phyloP scores from a whole-genome alignment of 2,797 vertebrate genomes.

The Pseudochaenichthys georgianus region DNA sequence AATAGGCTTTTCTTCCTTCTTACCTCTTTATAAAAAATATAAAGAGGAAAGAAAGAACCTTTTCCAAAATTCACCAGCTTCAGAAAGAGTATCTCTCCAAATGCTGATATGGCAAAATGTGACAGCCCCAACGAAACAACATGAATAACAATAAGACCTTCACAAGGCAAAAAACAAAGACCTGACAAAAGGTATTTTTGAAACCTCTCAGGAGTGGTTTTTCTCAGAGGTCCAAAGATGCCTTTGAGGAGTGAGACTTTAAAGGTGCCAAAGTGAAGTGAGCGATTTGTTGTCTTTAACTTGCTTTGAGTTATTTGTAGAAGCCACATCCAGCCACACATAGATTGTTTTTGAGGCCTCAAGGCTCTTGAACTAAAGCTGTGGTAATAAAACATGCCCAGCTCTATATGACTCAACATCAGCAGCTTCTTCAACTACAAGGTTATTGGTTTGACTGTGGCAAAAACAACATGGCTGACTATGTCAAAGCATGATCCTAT shows the following conservation, averaged over 20 bases:
- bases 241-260: constrained; percentile 63
- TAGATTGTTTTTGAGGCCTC: constrained; percentile 57
- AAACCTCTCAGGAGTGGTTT: constrained; percentile 54
- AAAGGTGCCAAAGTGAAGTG: constrained; percentile 73
- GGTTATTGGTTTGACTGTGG: constrained; percentile 24
- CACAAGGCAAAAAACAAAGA: constrained; percentile 60
- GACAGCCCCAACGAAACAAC: constrained; percentile 56
- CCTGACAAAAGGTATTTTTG: constrained; percentile 53
- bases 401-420: constrained; percentile 52
- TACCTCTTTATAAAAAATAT: constrained; percentile 24
- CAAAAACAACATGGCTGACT: constrained; percentile 27
- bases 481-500: neutral
- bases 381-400: constrained; percentile 43
- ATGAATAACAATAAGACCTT: constrained; percentile 65
- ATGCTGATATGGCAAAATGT: constrained; percentile 66
- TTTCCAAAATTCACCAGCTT: constrained; percentile 43
- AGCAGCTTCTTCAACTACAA: constrained; percentile 15
- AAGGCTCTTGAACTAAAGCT: constrained; percentile 40
- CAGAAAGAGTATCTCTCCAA: constrained; percentile 49
- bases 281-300: constrained; percentile 67
- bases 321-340: constrained; percentile 45
- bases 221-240: constrained; percentile 36
- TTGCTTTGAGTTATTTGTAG: constrained; percentile 52
- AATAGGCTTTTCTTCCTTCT: constrained; percentile 6
- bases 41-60: constrained; percentile 21